Conservation (phyloP, 2,888 invertebrate genomes). For the Latheticus oryzae region DNA sequence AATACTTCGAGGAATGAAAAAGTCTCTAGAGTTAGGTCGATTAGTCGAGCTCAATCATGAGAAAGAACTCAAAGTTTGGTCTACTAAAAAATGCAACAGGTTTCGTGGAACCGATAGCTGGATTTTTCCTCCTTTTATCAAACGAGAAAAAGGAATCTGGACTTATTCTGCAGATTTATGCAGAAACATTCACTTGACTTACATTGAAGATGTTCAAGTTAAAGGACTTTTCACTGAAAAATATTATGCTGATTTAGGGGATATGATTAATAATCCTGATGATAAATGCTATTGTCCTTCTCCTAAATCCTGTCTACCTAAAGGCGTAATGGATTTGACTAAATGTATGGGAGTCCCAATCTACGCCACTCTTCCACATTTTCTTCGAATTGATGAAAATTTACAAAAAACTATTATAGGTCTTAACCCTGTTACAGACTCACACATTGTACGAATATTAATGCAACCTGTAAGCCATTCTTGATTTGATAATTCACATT, state of each 20-base stretch:
- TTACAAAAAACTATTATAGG: constrained; percentile 69
- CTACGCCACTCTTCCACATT: constrained; percentile 83
- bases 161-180: constrained; percentile 82
- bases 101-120: constrained; percentile 86
- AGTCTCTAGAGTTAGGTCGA: constrained; percentile 77
- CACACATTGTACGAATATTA: constrained; percentile 80
- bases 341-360: constrained; percentile 79
- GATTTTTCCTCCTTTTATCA: constrained; percentile 79
- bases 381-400: constrained; percentile 71
- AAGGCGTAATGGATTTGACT: constrained; percentile 77
- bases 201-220: constrained; percentile 70
- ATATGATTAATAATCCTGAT: constrained; percentile 69
- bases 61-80: constrained; percentile 72
- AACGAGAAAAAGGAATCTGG: constrained; percentile 71
- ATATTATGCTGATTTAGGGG: constrained; percentile 78
- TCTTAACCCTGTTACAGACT: constrained; percentile 73
- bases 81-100: constrained; percentile 75
- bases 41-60: constrained; percentile 77
- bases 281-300: constrained; percentile 70
- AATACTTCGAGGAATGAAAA: constrained; percentile 78
- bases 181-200: constrained; percentile 74
- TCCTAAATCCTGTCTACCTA: constrained; percentile 74
- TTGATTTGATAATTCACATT: neutral
- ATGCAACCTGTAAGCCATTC: constrained; percentile 79
- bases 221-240: constrained; percentile 75